Base-by-base conservation (phyloP, 2,113 vertebrate genomes). In the Sclerurus mexicanus region DNA sequence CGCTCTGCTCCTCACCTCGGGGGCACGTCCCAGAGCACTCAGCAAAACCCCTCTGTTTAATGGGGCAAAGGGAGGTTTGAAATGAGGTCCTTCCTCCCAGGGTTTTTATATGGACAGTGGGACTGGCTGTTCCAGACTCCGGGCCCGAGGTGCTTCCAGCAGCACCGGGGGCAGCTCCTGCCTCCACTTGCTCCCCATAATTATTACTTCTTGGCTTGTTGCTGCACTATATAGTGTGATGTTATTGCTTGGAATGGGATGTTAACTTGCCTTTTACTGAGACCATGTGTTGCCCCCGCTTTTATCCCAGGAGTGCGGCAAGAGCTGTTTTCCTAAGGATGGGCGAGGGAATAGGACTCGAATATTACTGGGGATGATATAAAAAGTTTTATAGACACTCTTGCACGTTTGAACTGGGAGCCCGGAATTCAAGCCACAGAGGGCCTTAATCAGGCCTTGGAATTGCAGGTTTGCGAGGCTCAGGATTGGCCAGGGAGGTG, bases 161-260 rank as follows among this genome's bases (percentile, higher is more conserved):
- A 93, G 24, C 89, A 42, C 85, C 56, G 75, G 89, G 75, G 93
- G 85, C 87, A 88, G 67, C 78, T 71, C 93, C 86, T 94, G 82
- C 83, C 88, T 75, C 74, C 78, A 21, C 87, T 93, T 39, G 62
- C 30, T 95, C 66, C 75, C 82, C 78, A 64, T 60, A 94, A 97
- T 95, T 91, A 84, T 75, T 80, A 33, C 60, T 95, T 68, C 85
- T 96, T 96, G 96, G 96, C 94, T 97, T 96, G 94, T 90, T 95
- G 72, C 87, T 97, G 22, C 87, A 71, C 75, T 47, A 28, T 93
- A 82, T 42, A 96, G 94, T 62, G 90, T 68, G 74, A 94, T 74
- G 89, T 95, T 96, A 96, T 95, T 96, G 97, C 95, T 40, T 77
- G 76, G 96, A 97, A 88, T 79, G 94, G 91, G 78, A 95, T 78